Conservation (phyloP, 2,888 invertebrate species). For the Tricholauxania praeusta region DNA sequence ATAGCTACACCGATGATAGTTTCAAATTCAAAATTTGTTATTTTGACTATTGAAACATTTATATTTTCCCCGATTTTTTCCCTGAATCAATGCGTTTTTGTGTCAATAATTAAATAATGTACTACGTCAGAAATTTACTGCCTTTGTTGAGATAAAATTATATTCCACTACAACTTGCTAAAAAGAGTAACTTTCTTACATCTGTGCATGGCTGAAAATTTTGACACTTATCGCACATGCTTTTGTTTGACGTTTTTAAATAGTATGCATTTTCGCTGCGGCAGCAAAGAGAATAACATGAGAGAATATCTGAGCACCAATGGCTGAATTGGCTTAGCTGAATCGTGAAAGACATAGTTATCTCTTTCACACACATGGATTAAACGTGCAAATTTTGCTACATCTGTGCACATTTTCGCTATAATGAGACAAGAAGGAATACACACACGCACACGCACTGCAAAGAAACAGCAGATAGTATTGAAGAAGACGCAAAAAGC, state of each 20-base stretch:
- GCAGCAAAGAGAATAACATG: background rate
- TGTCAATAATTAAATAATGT: too few species aligned
- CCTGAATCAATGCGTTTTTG: too few species aligned
- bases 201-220: background rate
- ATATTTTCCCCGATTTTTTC: too few species aligned
- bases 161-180: too few species aligned
- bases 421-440: background rate
- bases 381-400: background rate
- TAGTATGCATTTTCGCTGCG: background rate
- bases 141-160: too few species aligned
- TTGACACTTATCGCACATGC: background rate
- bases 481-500: constrained; percentile 26
- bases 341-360: background rate
- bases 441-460: constrained; percentile 36
- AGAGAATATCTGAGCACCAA: background rate
- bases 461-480: constrained; percentile 28
- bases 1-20: too few species aligned
- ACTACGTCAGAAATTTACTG: too few species aligned
- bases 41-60: too few species aligned
- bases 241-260: background rate
- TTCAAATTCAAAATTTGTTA: too few species aligned
- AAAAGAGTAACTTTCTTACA: background rate
- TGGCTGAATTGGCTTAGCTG: background rate
- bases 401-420: background rate
- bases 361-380: background rate